Evolutionary conservation across 2,888 invertebrate species (phyloP).

Genomic region (Orthosia incerta): DNA sequence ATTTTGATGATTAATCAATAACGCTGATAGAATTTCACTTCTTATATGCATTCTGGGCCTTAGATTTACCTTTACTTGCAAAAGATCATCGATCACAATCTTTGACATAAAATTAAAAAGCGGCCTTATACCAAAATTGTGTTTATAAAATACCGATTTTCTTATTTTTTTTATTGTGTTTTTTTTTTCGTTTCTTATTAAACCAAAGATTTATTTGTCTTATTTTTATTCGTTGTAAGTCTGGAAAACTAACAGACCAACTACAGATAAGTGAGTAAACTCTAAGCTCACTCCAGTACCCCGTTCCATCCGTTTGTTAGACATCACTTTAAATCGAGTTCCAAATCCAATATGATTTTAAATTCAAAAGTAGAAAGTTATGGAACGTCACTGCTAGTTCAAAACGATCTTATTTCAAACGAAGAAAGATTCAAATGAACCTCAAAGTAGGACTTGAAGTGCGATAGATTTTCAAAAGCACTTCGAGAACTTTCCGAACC

Average conservation of each 20-base stretch:
- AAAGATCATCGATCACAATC: not conserved
- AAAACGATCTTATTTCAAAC: constrained; percentile 62
- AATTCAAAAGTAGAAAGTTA: constrained; percentile 53
- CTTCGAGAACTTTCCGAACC: constrained; percentile 66
- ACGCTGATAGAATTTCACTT: no score
- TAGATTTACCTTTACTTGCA: no score
- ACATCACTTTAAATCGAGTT: constrained; percentile 36
- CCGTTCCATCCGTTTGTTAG: not conserved
- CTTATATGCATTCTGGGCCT: no score
- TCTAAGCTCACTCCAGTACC: not conserved
- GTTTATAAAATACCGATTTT: not conserved
- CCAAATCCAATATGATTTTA: constrained; percentile 49
- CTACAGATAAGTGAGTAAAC: no score
- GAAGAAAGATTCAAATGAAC: constrained; percentile 61
- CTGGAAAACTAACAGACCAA: no score
- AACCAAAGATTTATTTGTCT: no score
- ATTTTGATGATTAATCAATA: no score
- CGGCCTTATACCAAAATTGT: no score
- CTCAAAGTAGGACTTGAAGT: constrained; percentile 55
- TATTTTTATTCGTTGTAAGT: no score
- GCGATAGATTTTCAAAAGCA: constrained; percentile 68
- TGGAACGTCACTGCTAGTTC: constrained; percentile 59
- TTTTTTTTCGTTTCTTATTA: no score
- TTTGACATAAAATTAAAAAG: not conserved
- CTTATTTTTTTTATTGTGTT: not conserved